Evolutionary conservation across 1,140 invertebrate species (phyloP).

Genomic region (Atta colombica): DNA sequence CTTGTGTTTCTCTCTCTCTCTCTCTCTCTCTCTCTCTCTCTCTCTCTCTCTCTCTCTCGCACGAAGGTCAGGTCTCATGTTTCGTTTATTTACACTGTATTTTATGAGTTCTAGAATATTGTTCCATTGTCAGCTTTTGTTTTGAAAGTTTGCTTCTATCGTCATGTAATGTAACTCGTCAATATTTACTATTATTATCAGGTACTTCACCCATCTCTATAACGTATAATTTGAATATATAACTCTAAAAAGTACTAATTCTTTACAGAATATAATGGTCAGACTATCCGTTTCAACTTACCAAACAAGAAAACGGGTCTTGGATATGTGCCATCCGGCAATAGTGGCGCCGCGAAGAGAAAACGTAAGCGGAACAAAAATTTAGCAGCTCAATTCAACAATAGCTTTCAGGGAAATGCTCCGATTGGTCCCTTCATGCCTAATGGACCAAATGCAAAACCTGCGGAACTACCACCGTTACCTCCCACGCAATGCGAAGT

Average conservation of each 20-base stretch:
- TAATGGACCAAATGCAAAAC: conserved; percentile 74
- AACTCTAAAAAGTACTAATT: not conserved
- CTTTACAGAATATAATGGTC: conserved; percentile 74
- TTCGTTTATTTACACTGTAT: no score
- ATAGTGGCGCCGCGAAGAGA: conserved; percentile 90
- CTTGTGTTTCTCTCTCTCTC: no score
- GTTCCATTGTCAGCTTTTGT: not conserved
- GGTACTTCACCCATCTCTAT: not conserved
- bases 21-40: no score
- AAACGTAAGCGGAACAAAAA: conserved; percentile 92
- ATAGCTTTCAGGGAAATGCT: conserved; percentile 85
- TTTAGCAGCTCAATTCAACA: conserved; percentile 86
- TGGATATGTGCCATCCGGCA: conserved; percentile 84
- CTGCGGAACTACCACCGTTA: conserved; percentile 86
- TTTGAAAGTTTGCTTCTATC: conserved; percentile 4
- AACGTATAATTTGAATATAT: not conserved
- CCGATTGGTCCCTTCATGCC: conserved; percentile 72
- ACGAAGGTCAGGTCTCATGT: no score
- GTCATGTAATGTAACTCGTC: not conserved
- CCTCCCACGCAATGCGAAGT: conserved; percentile 86
- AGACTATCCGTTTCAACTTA: conserved; percentile 88
- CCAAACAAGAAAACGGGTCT: conserved; percentile 88
- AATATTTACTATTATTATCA: not conserved
- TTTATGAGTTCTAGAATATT: not conserved
- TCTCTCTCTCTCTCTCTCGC: no score